A percentile compares a stretch with the other conserved stretches of the same genome.
Evolutionary conservation across 1,140 invertebrate genomes (phyloP).

Genomic region (Oncopodura yosiiana): DNA sequence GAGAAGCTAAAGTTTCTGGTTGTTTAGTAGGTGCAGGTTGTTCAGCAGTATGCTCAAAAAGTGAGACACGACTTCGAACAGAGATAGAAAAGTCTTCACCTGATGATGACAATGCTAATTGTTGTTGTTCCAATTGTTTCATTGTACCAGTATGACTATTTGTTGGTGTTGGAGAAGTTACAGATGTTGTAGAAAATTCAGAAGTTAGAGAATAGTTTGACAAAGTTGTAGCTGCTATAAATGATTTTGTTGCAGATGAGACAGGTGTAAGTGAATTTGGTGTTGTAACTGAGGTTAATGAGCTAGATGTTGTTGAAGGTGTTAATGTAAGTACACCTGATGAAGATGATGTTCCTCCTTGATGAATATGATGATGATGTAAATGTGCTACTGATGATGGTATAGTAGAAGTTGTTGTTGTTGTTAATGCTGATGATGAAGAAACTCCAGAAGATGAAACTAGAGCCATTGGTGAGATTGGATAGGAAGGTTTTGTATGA

Average conservation of each 20-base stretch:
- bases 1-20: neutral
- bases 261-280: constrained; percentile 33
- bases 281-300: constrained; percentile 34
- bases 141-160: no score
- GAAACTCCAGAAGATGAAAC: neutral
- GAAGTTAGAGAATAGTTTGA: constrained; percentile 34
- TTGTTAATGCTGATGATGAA: constrained; percentile 9
- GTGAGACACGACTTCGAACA: constrained; percentile 29
- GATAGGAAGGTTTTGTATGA: constrained; percentile 19
- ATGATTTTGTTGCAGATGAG: constrained; percentile 33
- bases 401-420: constrained; percentile 4
- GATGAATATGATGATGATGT: no score
- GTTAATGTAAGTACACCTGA: constrained; percentile 32
- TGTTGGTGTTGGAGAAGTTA: constrained; percentile 24
- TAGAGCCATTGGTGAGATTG: constrained; percentile 6
- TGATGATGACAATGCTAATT: constrained; percentile 3
- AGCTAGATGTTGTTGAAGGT: constrained; percentile 34
- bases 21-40: neutral
- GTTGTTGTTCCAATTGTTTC: neutral
- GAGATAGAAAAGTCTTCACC: constrained; percentile 28
- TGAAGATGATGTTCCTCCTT: neutral
- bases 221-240: constrained; percentile 30
- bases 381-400: constrained; percentile 1
- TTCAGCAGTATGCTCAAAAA: constrained; percentile 24
- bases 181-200: constrained; percentile 28